Conservation (phyloP, 2,888 invertebrate genomes). For the Chromoteleia sp. region DNA sequence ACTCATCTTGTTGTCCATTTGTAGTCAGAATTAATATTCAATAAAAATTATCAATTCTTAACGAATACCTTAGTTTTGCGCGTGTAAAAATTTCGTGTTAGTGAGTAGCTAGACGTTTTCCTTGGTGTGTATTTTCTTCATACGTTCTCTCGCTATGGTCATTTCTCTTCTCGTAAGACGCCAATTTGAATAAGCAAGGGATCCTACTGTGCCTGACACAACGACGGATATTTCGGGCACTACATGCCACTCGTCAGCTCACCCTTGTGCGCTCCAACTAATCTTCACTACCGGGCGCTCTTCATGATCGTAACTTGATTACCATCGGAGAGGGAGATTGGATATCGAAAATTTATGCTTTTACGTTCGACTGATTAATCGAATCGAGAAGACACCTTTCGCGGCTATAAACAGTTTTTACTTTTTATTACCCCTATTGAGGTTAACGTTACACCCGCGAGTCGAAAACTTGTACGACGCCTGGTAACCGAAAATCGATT, state of each 20-base stretch:
- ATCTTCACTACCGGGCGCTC: constrained; percentile 68
- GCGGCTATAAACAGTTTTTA: constrained; percentile 35
- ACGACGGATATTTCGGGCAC: constrained; percentile 84
- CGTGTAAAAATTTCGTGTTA: constrained; percentile 4
- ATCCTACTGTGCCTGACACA: constrained; percentile 82
- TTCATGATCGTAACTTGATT: constrained; percentile 64
- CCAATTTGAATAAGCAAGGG: constrained; percentile 77
- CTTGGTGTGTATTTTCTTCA: constrained; percentile 34
- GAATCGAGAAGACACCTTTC: constrained; percentile 34
- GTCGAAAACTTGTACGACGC: background rate
- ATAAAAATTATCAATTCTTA: too few relatives aligned
- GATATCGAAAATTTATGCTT: constrained; percentile 70
- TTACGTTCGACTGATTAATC: constrained; percentile 65
- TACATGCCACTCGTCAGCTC: constrained; percentile 84
- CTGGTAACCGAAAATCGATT: background rate
- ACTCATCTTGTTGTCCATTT: too few relatives aligned
- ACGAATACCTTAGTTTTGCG: too few relatives aligned
- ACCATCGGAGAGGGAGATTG: constrained; percentile 45
- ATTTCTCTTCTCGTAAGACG: constrained; percentile 57
- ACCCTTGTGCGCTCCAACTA: constrained; percentile 78
- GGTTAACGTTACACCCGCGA: background rate
- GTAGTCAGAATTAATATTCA: too few relatives aligned
- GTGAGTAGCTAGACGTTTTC: too few relatives aligned
- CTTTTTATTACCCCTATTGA: constrained; percentile 25
- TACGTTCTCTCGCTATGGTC: constrained; percentile 15